phyloP scores from a whole-genome alignment of 2,888 invertebrate species.

The Leucoptera coffeella region DNA sequence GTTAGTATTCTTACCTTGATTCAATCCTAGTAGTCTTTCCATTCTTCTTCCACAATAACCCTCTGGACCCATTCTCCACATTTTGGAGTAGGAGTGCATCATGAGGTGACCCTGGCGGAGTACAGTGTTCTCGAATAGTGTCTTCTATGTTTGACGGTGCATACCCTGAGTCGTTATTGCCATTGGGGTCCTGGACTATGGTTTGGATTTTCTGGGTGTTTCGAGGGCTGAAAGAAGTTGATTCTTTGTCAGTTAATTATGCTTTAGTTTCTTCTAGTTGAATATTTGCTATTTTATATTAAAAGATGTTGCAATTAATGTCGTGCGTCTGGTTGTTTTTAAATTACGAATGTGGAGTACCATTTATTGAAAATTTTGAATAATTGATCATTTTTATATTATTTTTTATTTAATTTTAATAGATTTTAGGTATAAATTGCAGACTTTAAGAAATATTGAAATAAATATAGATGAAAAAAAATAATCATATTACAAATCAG shows the following conservation, averaged over 20 bases:
- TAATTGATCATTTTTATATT: too few relatives aligned
- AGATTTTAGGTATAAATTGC: too few relatives aligned
- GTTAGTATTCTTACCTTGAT: too few relatives aligned
- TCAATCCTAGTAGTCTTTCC: constrained; percentile 27
- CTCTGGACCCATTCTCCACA: constrained; percentile 12
- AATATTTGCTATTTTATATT: too few relatives aligned
- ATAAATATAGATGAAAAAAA: too few relatives aligned
- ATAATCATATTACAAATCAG: neutral
- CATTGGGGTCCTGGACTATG: constrained; percentile 62
- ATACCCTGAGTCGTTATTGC: constrained; percentile 81
- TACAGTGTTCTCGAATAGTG: constrained; percentile 47
- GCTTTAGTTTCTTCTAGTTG: neutral
- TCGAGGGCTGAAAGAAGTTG: constrained; percentile 17
- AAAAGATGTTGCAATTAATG: too few relatives aligned
- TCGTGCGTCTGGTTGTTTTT: too few relatives aligned
- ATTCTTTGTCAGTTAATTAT: neutral
- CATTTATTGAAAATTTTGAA: too few relatives aligned
- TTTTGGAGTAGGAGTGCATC: constrained; percentile 31
- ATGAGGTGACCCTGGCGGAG: constrained; percentile 45
- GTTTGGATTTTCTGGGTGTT: constrained; percentile 33
- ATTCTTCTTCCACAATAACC: constrained; percentile 26
- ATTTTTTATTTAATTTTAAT: too few relatives aligned
- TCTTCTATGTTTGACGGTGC: constrained; percentile 59
- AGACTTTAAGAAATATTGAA: too few relatives aligned
- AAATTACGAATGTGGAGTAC: too few relatives aligned